Evolutionary conservation across 2,113 vertebrate species (phyloP).

Genomic region (Scomber japonicus): DNA sequence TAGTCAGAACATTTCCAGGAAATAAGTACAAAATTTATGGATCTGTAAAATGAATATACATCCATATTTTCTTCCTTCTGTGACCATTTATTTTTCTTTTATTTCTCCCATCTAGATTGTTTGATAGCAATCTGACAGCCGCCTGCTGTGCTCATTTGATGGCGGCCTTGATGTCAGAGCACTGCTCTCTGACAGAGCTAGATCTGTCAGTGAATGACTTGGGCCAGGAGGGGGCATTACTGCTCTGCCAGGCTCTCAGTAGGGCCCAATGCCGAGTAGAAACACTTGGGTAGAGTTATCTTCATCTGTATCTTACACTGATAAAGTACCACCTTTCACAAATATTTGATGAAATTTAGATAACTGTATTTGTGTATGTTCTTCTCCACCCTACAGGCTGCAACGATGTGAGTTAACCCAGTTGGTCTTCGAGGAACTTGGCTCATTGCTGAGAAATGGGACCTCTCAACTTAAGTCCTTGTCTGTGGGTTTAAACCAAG

Average conservation of each 20-base stretch:
- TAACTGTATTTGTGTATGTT: neutral
- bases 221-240: constrained; percentile 76
- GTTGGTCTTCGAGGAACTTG: constrained; percentile 69
- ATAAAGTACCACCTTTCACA: constrained; percentile 17
- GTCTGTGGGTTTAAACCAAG: constrained; percentile 63
- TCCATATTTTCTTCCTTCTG: neutral
- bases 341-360: neutral
- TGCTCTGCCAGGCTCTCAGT: constrained; percentile 74
- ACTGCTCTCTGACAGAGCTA: constrained; percentile 74
- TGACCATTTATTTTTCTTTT: neutral
- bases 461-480: constrained; percentile 68
- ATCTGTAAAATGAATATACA: neutral
- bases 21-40: too few relatives aligned
- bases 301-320: neutral
- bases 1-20: too few relatives aligned
- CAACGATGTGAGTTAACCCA: constrained; percentile 68
- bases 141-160: constrained; percentile 70
- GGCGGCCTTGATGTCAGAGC: constrained; percentile 67
- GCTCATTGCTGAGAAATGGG: constrained; percentile 65
- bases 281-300: constrained; percentile 61
- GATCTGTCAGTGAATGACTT: constrained; percentile 78
- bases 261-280: constrained; percentile 58
- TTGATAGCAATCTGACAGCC: constrained; percentile 56
- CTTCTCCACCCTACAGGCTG: constrained; percentile 66
- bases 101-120: constrained; percentile 58